A percentile compares a stretch with the other conserved stretches of the same genome.
Conservation (phyloP, 2,797 vertebrate genomes). For the Orestias chungarensis region DNA sequence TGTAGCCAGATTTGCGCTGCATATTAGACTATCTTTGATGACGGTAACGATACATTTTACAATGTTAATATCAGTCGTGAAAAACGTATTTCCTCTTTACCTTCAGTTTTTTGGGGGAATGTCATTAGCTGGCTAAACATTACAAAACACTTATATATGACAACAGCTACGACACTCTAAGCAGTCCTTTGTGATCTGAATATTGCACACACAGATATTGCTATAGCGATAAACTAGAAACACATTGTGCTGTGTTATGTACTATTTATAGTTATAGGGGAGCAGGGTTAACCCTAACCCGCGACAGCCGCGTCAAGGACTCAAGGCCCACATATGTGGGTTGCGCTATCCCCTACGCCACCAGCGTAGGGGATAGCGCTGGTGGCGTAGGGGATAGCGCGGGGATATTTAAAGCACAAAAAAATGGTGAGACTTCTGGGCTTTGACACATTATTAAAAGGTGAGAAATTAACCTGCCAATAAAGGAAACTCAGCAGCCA, state of each 20-base stretch:
- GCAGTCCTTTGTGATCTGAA: neutral
- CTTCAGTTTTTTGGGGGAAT: neutral
- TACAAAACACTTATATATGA: no score
- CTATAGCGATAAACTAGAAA: neutral
- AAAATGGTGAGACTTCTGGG: no score
- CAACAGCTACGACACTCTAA: neutral
- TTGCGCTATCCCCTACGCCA: no score
- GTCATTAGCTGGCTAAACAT: neutral
- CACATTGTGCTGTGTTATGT: constrained; percentile 20
- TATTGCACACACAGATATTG: neutral
- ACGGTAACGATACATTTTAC: no score
- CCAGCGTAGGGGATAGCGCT: no score
- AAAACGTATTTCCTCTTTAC: neutral
- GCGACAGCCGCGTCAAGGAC: no score
- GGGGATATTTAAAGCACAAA: no score
- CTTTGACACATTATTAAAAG: no score
- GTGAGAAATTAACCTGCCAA: no score
- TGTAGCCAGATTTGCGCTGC: constrained; percentile 12
- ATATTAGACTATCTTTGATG: neutral
- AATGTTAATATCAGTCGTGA: neutral
- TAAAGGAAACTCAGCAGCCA: neutral
- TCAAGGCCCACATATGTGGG: no score
- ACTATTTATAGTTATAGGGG: constrained; percentile 8
- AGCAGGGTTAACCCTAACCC: no score
- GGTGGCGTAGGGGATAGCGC: no score